These are phyloP conservation scores for Clunio marinus DNA, from an alignment of 2,888 invertebrate genomes.

Conservation along the genomic window DNA sequence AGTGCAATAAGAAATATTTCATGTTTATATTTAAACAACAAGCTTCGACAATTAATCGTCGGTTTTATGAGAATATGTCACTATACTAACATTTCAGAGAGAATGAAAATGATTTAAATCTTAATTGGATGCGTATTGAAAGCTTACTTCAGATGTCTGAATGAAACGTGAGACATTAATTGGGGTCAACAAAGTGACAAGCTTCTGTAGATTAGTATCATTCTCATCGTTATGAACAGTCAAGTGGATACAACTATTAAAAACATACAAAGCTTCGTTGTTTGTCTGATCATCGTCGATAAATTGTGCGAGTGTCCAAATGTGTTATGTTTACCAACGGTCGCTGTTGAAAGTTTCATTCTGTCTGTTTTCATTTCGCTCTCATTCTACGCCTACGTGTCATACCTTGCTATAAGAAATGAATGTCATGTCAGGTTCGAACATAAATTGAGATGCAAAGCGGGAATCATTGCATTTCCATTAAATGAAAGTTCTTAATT, in stretches of 20 bases:
- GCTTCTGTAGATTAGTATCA: neutral
- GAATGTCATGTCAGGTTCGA: slow-evolving; percentile 9
- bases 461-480: neutral
- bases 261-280: neutral
- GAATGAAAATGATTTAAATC: slow-evolving; percentile 18
- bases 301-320: slow-evolving; percentile 4
- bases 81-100: neutral
- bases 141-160: slow-evolving; percentile 1
- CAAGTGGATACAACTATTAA: slow-evolving; percentile 2
- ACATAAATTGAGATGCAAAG: neutral
- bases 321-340: slow-evolving; percentile 4
- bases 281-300: slow-evolving; percentile 2
- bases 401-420: neutral
- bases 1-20: neutral
- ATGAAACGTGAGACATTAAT: no score
- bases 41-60: neutral
- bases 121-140: slow-evolving; percentile 17
- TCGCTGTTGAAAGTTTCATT: slow-evolving; percentile 11
- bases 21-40: neutral
- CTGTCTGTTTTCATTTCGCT: neutral
- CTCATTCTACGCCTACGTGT: slow-evolving; percentile 12
- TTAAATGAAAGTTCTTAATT: slow-evolving; percentile 6
- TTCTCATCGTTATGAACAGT: neutral
- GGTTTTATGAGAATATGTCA: slow-evolving; percentile 9
- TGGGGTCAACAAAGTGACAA: neutral